Evolutionary conservation across 2,888 invertebrate genomes (phyloP), one percentile per base, ranked within the genome.

Genomic region (Trichopoda pennipes): DNA sequence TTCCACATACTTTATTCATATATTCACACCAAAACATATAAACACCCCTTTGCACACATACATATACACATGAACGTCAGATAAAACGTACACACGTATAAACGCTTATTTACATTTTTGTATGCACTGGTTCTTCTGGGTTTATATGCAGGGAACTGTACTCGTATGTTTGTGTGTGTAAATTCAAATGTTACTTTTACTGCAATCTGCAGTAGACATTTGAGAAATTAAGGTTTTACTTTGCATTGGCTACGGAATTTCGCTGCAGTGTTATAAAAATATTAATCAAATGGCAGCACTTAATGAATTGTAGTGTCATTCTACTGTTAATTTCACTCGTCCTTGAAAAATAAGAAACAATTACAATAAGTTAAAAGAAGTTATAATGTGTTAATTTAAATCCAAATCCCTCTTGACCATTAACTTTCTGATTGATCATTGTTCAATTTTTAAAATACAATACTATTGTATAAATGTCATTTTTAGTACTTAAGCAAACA

Each of bases 371-470:
- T 53, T 7, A 12, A 42, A 44, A 44, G 47, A 21, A 51, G 53
- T 47, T 51, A 61, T 61, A 53, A 76, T 58, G 68, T 76, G 76
- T 76, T 69, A 76, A 76, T 69, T 68, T 61, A 61, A 61, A 69
- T 55, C 21, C 66, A 21, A 61, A 61, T 23, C 68, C 66, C 68
- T 76, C 10, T 68, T 58, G 51, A 44, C 51, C 60, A 60, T 76
- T 60, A 68, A 60, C 17, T 23, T 69, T 21, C 68, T 76, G 76
- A 68, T 69, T 76, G 76, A 76, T 53, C 55, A 61, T 69, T 69
- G 76, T 61, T 61, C 61, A 61, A 44, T 19, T 68, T 61, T 35
- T 61, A 42, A 23, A 44, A 32, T n/a, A n/a, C n/a, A n/a, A n/a
- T n/a, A n/a, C n/a, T n/a, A n/a, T 19, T 69, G 32, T 28, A 42